phyloP scores from a whole-genome alignment of 1,140 invertebrate genomes.

The Arion vulgaris region DNA sequence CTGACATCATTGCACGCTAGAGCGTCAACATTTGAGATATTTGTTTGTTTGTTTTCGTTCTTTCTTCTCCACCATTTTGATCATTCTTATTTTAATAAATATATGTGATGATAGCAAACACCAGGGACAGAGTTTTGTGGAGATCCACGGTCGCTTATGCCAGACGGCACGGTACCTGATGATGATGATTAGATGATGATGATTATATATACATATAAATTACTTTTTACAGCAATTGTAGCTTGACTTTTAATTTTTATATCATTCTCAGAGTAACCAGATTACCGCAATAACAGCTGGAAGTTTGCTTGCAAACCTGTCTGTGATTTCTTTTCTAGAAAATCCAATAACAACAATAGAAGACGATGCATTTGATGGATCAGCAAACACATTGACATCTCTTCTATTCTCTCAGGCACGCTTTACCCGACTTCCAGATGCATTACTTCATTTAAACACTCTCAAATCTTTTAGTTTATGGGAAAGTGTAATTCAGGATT shows the following conservation, averaged over 20 bases:
- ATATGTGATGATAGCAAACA: too few relatives aligned
- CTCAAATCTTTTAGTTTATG: background rate
- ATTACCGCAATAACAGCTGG: background rate
- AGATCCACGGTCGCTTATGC: too few relatives aligned
- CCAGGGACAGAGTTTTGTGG: too few relatives aligned
- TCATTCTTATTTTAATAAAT: too few relatives aligned
- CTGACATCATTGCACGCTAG: too few relatives aligned
- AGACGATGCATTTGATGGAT: background rate
- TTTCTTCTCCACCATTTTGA: too few relatives aligned
- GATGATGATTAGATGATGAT: too few relatives aligned
- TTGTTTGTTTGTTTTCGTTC: too few relatives aligned
- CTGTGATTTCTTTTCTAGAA: background rate
- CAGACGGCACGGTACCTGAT: too few relatives aligned
- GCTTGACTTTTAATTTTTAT: background rate
- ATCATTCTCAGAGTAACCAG: background rate
- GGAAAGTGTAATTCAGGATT: background rate
- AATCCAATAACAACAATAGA: background rate
- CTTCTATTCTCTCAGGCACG: background rate
- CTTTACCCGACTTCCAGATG: background rate
- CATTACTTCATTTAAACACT: background rate
- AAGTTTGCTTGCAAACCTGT: background rate
- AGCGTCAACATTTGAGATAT: too few relatives aligned
- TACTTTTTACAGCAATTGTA: background rate
- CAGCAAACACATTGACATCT: background rate
- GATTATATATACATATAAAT: too few relatives aligned